Evolutionary conservation across 1,140 invertebrate genomes (phyloP).

Genomic region (Rhagoletis pomonella): DNA sequence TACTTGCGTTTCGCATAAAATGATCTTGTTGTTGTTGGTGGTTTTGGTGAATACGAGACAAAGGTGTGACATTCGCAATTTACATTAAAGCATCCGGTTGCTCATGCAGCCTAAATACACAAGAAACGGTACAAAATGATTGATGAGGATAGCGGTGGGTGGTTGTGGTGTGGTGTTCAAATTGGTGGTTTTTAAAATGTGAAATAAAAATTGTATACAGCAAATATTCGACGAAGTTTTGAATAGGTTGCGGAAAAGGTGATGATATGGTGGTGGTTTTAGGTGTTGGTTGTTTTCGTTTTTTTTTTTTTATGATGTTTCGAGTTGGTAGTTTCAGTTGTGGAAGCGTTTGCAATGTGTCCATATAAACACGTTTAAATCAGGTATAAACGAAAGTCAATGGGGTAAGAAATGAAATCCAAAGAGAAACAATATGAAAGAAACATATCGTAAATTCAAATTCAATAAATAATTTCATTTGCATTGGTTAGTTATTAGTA

Average conservation of each 20-base stretch:
- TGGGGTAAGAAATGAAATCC: slow-evolving; percentile 35
- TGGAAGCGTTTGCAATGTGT: background rate
- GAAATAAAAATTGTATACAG: background rate
- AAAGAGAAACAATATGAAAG: slow-evolving; percentile 37
- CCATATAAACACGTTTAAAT: slow-evolving; percentile 18
- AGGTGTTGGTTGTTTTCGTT: background rate
- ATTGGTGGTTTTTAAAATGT: background rate
- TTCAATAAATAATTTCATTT: slow-evolving; percentile 5
- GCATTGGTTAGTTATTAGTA: slow-evolving; percentile 29
- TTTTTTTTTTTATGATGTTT: background rate
- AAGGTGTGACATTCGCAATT: slow-evolving; percentile 36
- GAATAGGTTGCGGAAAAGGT: too few relatives aligned
- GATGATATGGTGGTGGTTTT: too few relatives aligned
- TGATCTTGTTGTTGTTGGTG: background rate
- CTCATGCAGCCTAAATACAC: slow-evolving; percentile 58
- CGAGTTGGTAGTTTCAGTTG: background rate
- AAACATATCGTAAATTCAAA: slow-evolving; percentile 40
- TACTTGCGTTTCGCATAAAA: slow-evolving; percentile 13
- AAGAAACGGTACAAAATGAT: slow-evolving; percentile 34
- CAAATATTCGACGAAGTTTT: background rate
- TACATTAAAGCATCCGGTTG: slow-evolving; percentile 57
- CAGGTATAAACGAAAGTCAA: slow-evolving; percentile 4
- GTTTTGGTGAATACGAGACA: slow-evolving; percentile 14
- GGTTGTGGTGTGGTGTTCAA: background rate
- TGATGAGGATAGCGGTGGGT: background rate